Evolutionary conservation across 1,140 invertebrate species (phyloP).

Genomic region (Drusus annulatus): DNA sequence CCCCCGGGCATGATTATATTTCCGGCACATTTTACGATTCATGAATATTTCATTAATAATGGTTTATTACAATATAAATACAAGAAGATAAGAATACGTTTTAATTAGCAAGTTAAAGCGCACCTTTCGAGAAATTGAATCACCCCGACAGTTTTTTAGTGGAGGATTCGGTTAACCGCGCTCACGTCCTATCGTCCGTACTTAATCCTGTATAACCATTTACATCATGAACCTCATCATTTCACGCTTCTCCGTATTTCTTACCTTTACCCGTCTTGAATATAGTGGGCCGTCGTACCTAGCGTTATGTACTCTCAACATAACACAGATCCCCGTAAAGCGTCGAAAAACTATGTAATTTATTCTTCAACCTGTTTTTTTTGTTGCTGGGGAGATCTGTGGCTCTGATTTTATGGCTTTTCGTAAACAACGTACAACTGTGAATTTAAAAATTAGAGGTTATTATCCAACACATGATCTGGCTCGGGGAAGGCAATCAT

Average conservation of each 20-base stretch:
- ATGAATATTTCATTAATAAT: too few relatives aligned
- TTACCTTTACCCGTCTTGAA: constrained; percentile 5
- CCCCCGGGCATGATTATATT: too few relatives aligned
- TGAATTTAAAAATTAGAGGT: constrained; percentile 32
- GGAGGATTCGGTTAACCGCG: constrained; percentile 30
- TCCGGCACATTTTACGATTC: too few relatives aligned
- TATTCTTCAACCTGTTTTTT: constrained; percentile 34
- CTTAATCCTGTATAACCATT: constrained; percentile 30
- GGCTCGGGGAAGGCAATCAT: constrained; percentile 4
- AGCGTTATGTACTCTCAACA: not conserved
- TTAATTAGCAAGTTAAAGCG: too few relatives aligned
- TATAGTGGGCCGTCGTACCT: not conserved
- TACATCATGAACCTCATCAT: constrained; percentile 37
- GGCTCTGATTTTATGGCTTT: constrained; percentile 26
- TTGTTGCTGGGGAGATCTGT: constrained; percentile 6
- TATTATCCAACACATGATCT: not conserved
- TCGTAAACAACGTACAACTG: not conserved
- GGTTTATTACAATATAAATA: too few relatives aligned
- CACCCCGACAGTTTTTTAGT: not conserved
- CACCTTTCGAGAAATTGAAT: not conserved
- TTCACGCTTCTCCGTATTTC: constrained; percentile 39
- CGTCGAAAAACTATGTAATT: constrained; percentile 31
- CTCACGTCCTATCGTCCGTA: constrained; percentile 23
- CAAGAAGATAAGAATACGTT: too few relatives aligned
- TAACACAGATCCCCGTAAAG: constrained; percentile 15